A percentile compares a stretch with the other conserved stretches of the same genome.
Evolutionary conservation across 2,113 vertebrate genomes (phyloP).

Genomic region (Lepisosteus oculatus): DNA sequence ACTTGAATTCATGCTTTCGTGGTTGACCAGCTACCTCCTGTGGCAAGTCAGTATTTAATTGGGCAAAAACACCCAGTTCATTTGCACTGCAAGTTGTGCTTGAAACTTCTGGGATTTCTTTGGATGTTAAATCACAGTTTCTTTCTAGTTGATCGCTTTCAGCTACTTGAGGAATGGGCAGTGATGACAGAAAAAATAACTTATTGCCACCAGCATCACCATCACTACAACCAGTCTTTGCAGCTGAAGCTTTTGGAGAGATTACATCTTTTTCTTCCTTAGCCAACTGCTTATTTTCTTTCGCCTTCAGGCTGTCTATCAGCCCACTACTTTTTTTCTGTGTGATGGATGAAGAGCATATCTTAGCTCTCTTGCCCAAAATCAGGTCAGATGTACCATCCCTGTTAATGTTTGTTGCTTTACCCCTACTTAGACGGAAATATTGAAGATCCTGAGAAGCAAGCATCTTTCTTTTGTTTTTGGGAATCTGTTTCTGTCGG

Average conservation of each 20-base stretch:
- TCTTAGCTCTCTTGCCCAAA: too few relatives aligned
- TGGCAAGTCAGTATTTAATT: not conserved
- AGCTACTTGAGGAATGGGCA: conserved; percentile 14
- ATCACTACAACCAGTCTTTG: too few relatives aligned
- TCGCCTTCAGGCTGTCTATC: too few relatives aligned
- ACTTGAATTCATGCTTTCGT: not conserved
- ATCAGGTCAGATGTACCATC: too few relatives aligned
- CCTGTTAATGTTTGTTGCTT: conserved; percentile 3
- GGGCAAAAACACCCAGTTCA: not conserved
- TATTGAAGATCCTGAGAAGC: conserved; percentile 63
- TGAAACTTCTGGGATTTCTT: not conserved
- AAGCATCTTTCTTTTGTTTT: conserved; percentile 55
- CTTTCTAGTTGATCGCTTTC: not conserved
- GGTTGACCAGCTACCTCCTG: not conserved
- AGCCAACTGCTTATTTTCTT: too few relatives aligned
- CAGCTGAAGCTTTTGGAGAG: too few relatives aligned
- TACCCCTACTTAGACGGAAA: conserved; percentile 45
- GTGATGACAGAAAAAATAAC: conserved; percentile 8
- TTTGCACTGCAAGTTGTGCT: not conserved
- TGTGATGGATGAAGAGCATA: too few relatives aligned
- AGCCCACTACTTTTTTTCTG: too few relatives aligned
- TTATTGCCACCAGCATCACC: conserved; percentile 5
- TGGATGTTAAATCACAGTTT: not conserved
- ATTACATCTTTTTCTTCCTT: too few relatives aligned
- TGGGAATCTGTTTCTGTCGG: conserved; percentile 46